Base-by-base conservation (phyloP, 2,113 vertebrate species). In the Oxyura jamaicensis region DNA sequence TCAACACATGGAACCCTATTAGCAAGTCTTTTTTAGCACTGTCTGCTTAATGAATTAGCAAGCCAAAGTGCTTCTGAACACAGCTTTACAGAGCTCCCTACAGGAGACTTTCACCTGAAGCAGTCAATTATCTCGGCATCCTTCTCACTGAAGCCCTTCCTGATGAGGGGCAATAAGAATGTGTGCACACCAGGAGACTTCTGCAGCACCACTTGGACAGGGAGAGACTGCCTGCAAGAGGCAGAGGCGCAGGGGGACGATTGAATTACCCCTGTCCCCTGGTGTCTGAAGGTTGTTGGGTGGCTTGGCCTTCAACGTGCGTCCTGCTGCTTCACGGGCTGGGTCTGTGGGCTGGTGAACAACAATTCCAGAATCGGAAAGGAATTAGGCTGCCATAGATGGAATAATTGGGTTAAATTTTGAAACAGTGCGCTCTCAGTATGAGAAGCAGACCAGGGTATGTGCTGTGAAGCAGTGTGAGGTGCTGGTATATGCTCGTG, bases 391-490 rank as follows among this genome's bases (percentile, higher is more conserved):
- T 36, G 6, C 44, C 66, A 19, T 21, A 4, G 33, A 6, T 11
- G 4, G 31, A 52, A 9, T 52, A 66, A 26, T 36, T 21, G 60
- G 13, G 35, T 81, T 52, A 50, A 26, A 59, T 52, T 52, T 26
- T 59, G 86, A 42, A 74, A 31, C 23, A 6, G 29, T 10, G 3
- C 8, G 10, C 25, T 42, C 42, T 67, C 13, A 31, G 9, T 7
- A 7, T 7, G 25, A 31, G 35, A 35, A 15, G 16, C 20, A 17
- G 68, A 23, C 67, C n/a, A 11, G 35, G 28, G 16, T 4, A 8
- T 2, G 1, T 3, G 0, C 31, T 17, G 68, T 26, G 16, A n/a
- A 50, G 68, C 31, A 13, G 42, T 3, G 35, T 16, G n/a, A 29
- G 76, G 4, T 72, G 59, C 68, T 13, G 16, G 10, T 18, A 36